Percentiles rank a stretch among this genome's conserved stretches.
These are phyloP conservation scores for Apodemia mormo DNA, from an alignment of 2,888 invertebrate genomes.

Conservation along the genomic window DNA sequence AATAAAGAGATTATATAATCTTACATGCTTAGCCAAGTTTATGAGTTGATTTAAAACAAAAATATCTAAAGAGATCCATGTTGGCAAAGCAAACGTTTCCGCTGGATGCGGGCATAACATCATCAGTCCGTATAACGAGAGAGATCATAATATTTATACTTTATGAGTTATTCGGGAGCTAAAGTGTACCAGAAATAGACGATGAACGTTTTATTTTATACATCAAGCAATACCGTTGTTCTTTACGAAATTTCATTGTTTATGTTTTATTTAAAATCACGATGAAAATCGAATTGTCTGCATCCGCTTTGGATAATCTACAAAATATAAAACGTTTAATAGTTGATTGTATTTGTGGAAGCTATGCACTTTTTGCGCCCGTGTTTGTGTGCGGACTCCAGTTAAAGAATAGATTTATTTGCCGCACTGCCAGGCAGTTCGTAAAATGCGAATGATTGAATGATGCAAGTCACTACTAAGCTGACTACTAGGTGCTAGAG, in stretches of 20 bases:
- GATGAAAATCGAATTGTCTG: background rate
- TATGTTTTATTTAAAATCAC: slow-evolving; percentile 1
- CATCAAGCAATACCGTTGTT: slow-evolving; percentile 20
- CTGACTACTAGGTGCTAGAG: too few relatives aligned
- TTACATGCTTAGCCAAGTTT: background rate
- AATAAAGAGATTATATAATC: too few relatives aligned
- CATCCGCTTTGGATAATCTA: background rate
- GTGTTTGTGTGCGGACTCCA: too few relatives aligned
- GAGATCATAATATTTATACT: slow-evolving; percentile 34
- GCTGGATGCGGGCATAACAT: background rate
- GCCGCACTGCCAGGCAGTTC: too few relatives aligned
- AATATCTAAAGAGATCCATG: slow-evolving; percentile 16
- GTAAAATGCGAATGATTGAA: too few relatives aligned
- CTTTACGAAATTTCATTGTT: slow-evolving; percentile 24
- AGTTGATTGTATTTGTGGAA: background rate
- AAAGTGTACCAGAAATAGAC: slow-evolving; percentile 28
- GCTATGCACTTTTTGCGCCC: too few relatives aligned
- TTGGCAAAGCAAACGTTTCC: slow-evolving; percentile 13
- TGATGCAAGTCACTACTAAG: too few relatives aligned
- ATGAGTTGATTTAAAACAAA: background rate
- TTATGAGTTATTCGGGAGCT: slow-evolving; percentile 29
- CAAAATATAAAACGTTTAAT: background rate
- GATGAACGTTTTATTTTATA: slow-evolving; percentile 20
- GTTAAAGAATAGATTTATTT: too few relatives aligned
- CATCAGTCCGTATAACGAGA: slow-evolving; percentile 10